phyloP scores from a whole-genome alignment of 2,113 vertebrate genomes.

The Pteronura brasiliensis region DNA sequence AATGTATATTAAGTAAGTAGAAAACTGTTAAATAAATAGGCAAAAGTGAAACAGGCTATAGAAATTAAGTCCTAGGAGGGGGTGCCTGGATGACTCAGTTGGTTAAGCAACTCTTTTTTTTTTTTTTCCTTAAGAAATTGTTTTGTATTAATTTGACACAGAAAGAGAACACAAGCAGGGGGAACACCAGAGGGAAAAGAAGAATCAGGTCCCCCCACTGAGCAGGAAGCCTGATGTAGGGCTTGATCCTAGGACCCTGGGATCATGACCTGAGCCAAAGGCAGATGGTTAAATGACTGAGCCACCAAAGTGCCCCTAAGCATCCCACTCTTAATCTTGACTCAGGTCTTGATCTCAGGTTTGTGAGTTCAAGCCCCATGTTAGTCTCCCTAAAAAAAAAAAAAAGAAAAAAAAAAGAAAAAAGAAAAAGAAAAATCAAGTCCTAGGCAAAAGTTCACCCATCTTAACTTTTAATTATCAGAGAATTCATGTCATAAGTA shows the following conservation, averaged over 20 bases:
- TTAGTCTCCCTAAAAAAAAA: neutral
- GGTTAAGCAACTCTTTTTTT: neutral
- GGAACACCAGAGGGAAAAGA: no score
- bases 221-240: no score
- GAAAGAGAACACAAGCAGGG: no score
- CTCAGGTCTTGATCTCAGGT: neutral
- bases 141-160: no score
- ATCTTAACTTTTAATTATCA: conserved; percentile 22
- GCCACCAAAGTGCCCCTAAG: neutral
- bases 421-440: neutral
- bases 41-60: neutral
- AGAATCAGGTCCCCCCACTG: no score
- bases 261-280: neutral
- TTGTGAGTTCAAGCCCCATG: neutral
- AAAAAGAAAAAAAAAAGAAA: neutral
- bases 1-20: neutral
- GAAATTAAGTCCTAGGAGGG: neutral
- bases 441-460: neutral
- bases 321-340: neutral
- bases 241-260: no score
- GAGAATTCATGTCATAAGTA: conserved; percentile 45
- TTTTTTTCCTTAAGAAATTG: neutral
- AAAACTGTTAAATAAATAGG: neutral
- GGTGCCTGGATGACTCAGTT: neutral
- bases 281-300: neutral